Evolutionary conservation across 2,888 invertebrate genomes (phyloP).

Genomic region (Lycocerus yunnanus): DNA sequence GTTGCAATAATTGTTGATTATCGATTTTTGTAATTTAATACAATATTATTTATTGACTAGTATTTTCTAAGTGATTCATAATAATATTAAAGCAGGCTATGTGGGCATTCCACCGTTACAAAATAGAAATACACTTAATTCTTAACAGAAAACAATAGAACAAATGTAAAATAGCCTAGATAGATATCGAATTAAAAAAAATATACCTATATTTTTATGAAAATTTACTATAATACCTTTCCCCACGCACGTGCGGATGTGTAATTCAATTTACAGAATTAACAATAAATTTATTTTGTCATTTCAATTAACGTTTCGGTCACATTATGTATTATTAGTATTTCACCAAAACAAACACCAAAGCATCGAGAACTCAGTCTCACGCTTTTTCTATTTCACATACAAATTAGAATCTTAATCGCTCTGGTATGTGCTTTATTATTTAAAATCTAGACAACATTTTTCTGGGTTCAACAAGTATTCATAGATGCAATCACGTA

Average conservation of each 20-base stretch:
- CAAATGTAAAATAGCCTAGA: constrained; percentile 17
- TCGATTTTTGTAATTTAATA: neutral
- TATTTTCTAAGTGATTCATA: neutral
- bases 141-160: constrained; percentile 11
- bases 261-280: neutral
- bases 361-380: neutral
- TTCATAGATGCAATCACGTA: constrained; percentile 42
- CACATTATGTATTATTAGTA: too few species aligned
- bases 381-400: neutral
- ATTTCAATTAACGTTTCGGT: neutral
- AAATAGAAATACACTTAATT: constrained; percentile 18
- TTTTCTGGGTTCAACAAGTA: constrained; percentile 19
- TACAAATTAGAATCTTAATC: constrained; percentile 15
- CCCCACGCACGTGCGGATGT: constrained; percentile 25
- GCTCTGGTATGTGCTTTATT: constrained; percentile 23
- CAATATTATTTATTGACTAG: neutral
- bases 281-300: neutral
- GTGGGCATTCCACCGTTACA: neutral
- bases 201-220: neutral
- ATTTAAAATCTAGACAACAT: constrained; percentile 21
- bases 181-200: constrained; percentile 5
- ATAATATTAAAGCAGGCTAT: constrained; percentile 2
- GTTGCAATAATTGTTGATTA: neutral
- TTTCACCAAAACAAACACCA: neutral
- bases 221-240: constrained; percentile 8